Evolutionary conservation across 1,140 invertebrate species (phyloP).

Genomic region (Cydia splendana): DNA sequence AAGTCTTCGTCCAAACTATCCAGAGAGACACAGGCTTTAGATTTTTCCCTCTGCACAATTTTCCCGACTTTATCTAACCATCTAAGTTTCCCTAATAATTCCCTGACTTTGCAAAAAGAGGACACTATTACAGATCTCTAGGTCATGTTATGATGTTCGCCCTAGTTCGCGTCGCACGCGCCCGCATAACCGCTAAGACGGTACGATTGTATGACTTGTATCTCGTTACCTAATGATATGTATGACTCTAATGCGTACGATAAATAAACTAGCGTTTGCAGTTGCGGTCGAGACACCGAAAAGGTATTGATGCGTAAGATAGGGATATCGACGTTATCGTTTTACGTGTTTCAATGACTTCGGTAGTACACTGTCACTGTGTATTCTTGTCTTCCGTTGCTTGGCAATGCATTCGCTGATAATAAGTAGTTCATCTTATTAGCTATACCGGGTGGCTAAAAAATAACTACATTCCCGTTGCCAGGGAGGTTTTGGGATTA

Average conservation of each 20-base stretch:
- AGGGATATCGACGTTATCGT: neutral
- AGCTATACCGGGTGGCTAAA: no score
- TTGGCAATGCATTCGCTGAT: no score
- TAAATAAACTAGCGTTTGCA: neutral
- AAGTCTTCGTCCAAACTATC: no score
- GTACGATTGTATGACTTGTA: constrained; percentile 33
- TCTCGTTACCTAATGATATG: constrained; percentile 37
- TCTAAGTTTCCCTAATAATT: no score
- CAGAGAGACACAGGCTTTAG: no score
- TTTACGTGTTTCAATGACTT: constrained; percentile 14
- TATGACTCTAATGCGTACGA: constrained; percentile 1
- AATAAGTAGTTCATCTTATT: no score
- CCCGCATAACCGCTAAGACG: neutral
- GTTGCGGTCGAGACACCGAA: constrained; percentile 15
- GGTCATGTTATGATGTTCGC: neutral
- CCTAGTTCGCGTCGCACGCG: neutral
- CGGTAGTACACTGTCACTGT: neutral
- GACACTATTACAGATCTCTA: neutral
- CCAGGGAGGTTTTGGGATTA: no score
- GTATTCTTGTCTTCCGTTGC: no score
- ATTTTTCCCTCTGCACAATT: no score
- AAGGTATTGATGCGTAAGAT: constrained; percentile 17
- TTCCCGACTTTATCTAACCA: no score
- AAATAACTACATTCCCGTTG: no score
- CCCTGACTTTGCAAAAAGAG: no score